Evolutionary conservation across 2,113 vertebrate species (phyloP), one percentile per base, ranked within the genome.

Genomic region (Ammospiza nelsoni): DNA sequence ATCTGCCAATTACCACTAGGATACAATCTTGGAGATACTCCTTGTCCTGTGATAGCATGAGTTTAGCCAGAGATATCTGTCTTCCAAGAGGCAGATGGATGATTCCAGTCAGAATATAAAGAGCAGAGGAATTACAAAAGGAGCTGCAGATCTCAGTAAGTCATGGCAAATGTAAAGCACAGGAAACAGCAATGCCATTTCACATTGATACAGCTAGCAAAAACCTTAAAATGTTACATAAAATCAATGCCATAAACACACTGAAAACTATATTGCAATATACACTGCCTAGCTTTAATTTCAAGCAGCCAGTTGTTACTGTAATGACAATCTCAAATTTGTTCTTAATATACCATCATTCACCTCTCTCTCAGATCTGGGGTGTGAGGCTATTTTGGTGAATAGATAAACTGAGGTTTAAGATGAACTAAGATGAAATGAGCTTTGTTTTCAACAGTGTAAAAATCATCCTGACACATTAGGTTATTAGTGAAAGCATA

Each of bases 351-450:
- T 1, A 43, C 3, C 0, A 2, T 11, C 4, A 48, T 35, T 57
- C 1, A 0, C 14, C 11, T 37, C 37, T 43, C 43, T 48, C 31
- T 37, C n/a, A 81, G 4, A 37, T 9, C 19, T 2, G 5, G 3
- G 31, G 24, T 41, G 52, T 29, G 29, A 69, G 5, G 5, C 3
- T 20, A 44, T 35, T 46, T 48, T 11, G 44, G 18, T 22, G 8
- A 63, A 67, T 0, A 58, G 11, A n/a, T 39, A 10, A 82, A 31
- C 22, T 37, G 49, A 20, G 4, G 21, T 62, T 68, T 71, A 5
- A 67, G 13, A 49, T 49, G 5, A 58, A 75, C 29, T 29, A 69
- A 57, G 3, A 54, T 3, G 2, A 75, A 85, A 72, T 5, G 0
- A n/a, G 18, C 31, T 80, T 67, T 80, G n/a, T 41, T 87, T 49